Conservation (phyloP, 2,888 invertebrate species). For the Priocnemis perturbator region DNA sequence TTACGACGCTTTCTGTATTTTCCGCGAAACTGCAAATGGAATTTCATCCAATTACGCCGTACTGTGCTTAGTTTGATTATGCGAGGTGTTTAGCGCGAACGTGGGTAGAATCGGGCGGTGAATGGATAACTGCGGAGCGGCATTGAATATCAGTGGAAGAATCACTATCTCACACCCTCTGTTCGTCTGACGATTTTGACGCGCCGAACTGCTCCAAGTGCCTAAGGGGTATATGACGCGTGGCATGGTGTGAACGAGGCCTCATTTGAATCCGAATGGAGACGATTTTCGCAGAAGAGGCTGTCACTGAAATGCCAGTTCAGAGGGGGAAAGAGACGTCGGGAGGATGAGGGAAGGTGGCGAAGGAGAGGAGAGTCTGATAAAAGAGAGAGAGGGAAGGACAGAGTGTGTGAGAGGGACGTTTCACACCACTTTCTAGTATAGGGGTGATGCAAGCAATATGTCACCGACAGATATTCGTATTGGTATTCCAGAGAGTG, state of each 20-base stretch:
- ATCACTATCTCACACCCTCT: constrained; percentile 36
- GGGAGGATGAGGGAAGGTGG: constrained; percentile 19
- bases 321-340: constrained; percentile 34
- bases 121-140: constrained; percentile 42
- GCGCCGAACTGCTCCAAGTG: constrained; percentile 54
- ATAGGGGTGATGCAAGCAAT: constrained; percentile 68
- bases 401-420: constrained; percentile 19
- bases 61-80: neutral
- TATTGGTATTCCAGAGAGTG: constrained; percentile 56
- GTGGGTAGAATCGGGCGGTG: constrained; percentile 10
- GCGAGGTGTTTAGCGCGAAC: too few species aligned
- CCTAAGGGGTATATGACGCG: constrained; percentile 67
- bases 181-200: constrained; percentile 44
- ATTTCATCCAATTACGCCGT: neutral
- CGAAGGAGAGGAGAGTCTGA: neutral
- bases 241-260: constrained; percentile 68
- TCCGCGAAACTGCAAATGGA: neutral
- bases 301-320: constrained; percentile 67
- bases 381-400: constrained; percentile 1
- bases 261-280: constrained; percentile 75
- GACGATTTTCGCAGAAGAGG: constrained; percentile 70
- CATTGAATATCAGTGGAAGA: constrained; percentile 44
- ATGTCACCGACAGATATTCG: constrained; percentile 70
- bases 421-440: constrained; percentile 58
- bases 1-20: neutral